phyloP scores from a whole-genome alignment of 2,888 invertebrate species.

The Lysandra bellargus region DNA sequence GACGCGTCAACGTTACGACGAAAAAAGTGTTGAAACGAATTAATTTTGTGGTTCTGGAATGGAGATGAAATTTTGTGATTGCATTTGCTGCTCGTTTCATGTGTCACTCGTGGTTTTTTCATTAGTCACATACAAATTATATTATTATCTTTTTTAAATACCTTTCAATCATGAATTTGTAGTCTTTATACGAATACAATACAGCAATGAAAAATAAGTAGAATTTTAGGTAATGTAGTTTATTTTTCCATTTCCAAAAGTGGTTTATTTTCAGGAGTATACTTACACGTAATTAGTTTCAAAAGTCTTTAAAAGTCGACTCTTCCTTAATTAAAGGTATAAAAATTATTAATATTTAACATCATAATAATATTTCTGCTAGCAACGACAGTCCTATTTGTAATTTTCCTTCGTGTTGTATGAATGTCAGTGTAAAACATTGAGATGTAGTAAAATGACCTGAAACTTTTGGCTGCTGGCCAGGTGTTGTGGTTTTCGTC shows the following conservation, averaged over 20 bases:
- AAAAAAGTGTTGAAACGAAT: slow-evolving; percentile 16
- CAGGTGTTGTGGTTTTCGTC: slow-evolving; percentile 21
- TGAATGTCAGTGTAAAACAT: not conserved
- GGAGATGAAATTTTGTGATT: slow-evolving; percentile 15
- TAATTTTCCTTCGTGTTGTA: not conserved
- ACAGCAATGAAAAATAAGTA: no score
- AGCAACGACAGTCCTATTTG: not conserved
- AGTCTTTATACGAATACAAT: no score
- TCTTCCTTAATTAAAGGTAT: not conserved
- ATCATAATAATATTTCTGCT: not conserved
- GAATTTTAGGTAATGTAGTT: no score
- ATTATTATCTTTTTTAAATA: not conserved
- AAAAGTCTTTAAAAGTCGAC: not conserved
- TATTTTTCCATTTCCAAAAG: no score
- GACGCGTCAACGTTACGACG: not conserved
- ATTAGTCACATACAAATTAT: not conserved
- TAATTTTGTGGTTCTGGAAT: slow-evolving; percentile 9
- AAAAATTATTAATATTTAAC: not conserved
- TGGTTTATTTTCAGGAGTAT: no score
- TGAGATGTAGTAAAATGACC: not conserved
- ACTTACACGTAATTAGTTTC: not conserved
- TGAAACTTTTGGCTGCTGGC: slow-evolving; percentile 5
- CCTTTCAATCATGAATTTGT: no score
- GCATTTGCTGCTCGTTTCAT: not conserved
- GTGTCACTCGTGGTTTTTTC: slow-evolving; percentile 2